phyloP scores from a whole-genome alignment of 2,888 invertebrate species.

The Drosophila birchii region DNA sequence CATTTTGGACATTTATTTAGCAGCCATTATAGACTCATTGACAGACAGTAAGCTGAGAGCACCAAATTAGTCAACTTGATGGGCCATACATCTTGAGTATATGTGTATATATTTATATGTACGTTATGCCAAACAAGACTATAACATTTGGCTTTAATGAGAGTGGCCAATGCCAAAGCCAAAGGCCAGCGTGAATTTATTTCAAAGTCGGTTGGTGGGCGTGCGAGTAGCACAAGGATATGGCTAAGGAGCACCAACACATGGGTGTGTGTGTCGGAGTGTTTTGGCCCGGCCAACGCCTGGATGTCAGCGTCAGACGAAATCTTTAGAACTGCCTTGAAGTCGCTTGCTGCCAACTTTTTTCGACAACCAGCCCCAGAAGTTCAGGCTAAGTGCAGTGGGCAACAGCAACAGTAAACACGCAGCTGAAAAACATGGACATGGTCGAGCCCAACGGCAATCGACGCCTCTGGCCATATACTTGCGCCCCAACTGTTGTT shows the following conservation, averaged over 20 bases:
- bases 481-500: conserved; percentile 24
- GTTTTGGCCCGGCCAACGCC: conserved; percentile 53
- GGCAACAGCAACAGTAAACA: conserved; percentile 35
- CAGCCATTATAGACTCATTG: conserved; percentile 47
- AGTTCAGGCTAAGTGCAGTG: conserved; percentile 63
- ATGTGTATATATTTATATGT: conserved; percentile 9
- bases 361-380: conserved; percentile 49
- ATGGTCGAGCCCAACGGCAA: conserved; percentile 15
- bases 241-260: conserved; percentile 24
- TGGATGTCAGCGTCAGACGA: conserved; percentile 49
- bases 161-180: conserved; percentile 67
- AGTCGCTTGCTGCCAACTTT: conserved; percentile 66
- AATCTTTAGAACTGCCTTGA: conserved; percentile 67
- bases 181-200: conserved; percentile 69
- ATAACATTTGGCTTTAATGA: conserved; percentile 63
- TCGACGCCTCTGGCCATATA: conserved; percentile 20
- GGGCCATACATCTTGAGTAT: conserved; percentile 24
- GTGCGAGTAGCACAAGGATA: conserved; percentile 35
- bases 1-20: conserved; percentile 17
- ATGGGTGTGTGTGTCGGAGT: conserved; percentile 33
- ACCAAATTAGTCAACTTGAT: conserved; percentile 50
- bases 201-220: conserved; percentile 68
- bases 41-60: conserved; percentile 45
- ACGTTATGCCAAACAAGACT: conserved; percentile 42
- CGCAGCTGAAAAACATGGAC: conserved; percentile 37